Evolutionary conservation across 2,113 vertebrate species (phyloP).

Genomic region (Nettapus auritus): DNA sequence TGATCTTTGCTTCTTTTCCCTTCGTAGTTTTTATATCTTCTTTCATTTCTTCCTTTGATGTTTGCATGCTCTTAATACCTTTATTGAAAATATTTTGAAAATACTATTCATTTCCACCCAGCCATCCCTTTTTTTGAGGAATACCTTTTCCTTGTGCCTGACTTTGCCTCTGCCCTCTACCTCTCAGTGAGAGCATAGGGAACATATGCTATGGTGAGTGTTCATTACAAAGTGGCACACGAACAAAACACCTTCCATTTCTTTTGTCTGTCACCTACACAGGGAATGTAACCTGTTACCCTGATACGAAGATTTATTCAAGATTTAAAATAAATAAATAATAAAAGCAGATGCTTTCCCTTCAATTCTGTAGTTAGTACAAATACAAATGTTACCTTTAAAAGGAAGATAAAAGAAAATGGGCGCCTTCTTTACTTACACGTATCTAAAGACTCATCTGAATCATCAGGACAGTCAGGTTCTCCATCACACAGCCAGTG

Average conservation of each 20-base stretch:
- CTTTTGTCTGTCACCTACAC: background rate
- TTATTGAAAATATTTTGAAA: background rate
- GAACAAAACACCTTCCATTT: constrained; percentile 17
- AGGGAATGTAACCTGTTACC: background rate
- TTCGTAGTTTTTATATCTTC: background rate
- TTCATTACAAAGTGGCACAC: background rate
- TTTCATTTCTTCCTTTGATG: constrained; percentile 51
- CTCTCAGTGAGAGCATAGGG: background rate
- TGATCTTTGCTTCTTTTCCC: constrained; percentile 10
- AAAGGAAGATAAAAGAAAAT: background rate
- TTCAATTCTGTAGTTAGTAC: fast-evolving
- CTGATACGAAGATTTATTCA: background rate
- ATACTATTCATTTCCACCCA: background rate
- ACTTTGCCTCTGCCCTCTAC: background rate
- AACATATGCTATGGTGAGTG: background rate
- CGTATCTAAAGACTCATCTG: constrained; percentile 85
- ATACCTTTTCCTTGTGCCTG: background rate
- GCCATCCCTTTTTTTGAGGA: background rate
- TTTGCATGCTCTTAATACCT: background rate
- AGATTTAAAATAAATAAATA: background rate
- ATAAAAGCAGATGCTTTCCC: background rate
- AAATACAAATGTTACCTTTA: fast-evolving
- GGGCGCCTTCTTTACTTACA: constrained; percentile 84
- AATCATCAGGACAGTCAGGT: constrained; percentile 90
- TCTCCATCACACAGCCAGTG: constrained; percentile 96